Conservation (phyloP, 1,140 invertebrate genomes). For the Odontomachus brunneus region DNA sequence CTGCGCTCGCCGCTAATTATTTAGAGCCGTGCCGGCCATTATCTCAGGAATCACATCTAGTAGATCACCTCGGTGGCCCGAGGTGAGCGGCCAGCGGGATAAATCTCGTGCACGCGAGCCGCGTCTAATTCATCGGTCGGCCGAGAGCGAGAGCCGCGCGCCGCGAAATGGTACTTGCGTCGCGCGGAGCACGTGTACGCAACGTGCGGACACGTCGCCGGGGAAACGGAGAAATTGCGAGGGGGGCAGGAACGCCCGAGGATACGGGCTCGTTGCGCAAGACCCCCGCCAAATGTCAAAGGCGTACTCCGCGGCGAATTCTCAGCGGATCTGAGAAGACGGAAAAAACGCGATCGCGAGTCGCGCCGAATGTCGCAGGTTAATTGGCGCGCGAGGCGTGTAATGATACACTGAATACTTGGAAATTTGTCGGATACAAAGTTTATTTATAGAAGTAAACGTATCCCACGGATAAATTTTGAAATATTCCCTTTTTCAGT, state of each 20-base stretch:
- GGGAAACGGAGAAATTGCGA: neutral
- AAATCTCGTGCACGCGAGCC: slow-evolving; percentile 17
- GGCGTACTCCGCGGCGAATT: too few species aligned
- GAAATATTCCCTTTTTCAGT: too few species aligned
- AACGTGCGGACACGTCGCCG: neutral
- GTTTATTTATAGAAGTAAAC: too few species aligned
- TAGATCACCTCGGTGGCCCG: neutral
- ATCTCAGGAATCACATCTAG: slow-evolving; percentile 19
- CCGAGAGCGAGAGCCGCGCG: neutral
- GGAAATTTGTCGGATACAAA: too few species aligned
- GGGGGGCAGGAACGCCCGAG: neutral
- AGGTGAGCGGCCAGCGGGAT: slow-evolving; percentile 22
- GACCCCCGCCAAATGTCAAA: slow-evolving; percentile 19
- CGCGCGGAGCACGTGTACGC: neutral
- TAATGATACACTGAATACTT: too few species aligned
- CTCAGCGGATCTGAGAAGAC: too few species aligned
- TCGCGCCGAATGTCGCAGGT: too few species aligned
- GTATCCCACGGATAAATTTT: too few species aligned
- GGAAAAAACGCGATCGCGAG: neutral
- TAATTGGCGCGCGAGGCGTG: too few species aligned
- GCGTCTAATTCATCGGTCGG: slow-evolving; percentile 7
- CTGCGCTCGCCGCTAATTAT: slow-evolving; percentile 37
- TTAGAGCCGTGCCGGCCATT: slow-evolving; percentile 18
- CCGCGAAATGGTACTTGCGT: slow-evolving; percentile 22
- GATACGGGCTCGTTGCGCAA: neutral